phyloP scores from a whole-genome alignment of 2,888 invertebrate genomes.

The Phyllotreta striolata region DNA sequence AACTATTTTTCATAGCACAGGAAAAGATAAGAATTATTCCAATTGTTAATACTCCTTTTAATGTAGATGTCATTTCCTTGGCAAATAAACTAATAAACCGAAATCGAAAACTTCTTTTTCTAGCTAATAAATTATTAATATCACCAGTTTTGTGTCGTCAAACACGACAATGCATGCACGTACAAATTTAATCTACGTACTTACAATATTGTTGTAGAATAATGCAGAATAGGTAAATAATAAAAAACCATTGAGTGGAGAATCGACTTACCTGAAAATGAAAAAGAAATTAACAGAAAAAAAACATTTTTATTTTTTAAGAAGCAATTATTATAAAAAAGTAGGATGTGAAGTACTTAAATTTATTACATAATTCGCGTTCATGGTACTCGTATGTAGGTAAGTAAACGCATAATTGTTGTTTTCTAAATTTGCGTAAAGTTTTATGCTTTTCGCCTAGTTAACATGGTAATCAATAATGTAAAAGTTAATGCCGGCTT shows the following conservation, averaged over 20 bases:
- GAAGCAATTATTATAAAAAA: constrained; percentile 17
- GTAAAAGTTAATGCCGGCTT: not conserved
- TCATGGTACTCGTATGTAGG: constrained; percentile 3
- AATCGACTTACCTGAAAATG: constrained; percentile 32
- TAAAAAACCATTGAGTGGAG: not conserved
- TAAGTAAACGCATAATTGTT: constrained; percentile 6
- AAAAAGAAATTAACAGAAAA: constrained; percentile 15
- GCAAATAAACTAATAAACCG: no score
- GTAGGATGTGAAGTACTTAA: constrained; percentile 11
- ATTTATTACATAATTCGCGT: constrained; percentile 20
- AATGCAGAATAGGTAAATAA: not conserved
- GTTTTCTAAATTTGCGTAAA: constrained; percentile 37
- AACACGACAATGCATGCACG: no score
- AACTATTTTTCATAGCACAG: no score
- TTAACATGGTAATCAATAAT: constrained; percentile 33
- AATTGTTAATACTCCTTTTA: no score
- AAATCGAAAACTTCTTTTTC: no score
- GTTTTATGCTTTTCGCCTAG: constrained; percentile 30
- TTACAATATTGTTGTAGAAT: not conserved
- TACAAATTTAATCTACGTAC: constrained; percentile 3
- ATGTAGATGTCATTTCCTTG: no score
- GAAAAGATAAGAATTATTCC: no score
- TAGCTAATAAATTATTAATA: no score
- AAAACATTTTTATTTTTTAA: not conserved
- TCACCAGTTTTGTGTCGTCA: no score